Evolutionary conservation across 2,113 vertebrate species (phyloP).

Genomic region (Gracilinanus agilis): DNA sequence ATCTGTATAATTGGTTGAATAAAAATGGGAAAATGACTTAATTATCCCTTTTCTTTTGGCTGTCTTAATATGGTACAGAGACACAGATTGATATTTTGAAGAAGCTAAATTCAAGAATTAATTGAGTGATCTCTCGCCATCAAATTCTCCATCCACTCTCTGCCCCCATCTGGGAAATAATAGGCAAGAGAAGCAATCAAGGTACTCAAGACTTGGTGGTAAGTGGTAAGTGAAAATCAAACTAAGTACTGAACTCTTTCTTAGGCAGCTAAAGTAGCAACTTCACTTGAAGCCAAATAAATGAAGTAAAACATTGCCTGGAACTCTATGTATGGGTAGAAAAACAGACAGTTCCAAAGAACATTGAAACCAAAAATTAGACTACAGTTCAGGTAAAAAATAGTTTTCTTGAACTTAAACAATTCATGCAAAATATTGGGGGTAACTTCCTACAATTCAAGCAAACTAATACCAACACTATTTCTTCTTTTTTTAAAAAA

Average conservation of each 20-base stretch:
- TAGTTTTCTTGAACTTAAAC: conserved; percentile 48
- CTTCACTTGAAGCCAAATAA: conserved; percentile 32
- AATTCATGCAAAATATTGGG: conserved; percentile 19
- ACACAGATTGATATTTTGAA: conserved; percentile 31
- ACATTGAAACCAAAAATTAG: too few species aligned
- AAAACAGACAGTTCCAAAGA: too few species aligned
- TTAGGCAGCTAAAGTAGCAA: conserved; percentile 22
- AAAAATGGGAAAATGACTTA: too few species aligned
- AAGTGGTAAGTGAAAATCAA: conserved; percentile 16
- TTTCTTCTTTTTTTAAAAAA: background rate
- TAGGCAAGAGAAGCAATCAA: conserved; percentile 42
- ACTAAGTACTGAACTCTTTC: conserved; percentile 7
- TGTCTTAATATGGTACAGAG: background rate
- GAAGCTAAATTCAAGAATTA: background rate
- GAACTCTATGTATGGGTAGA: too few species aligned
- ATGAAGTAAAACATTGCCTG: background rate
- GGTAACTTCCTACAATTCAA: conserved; percentile 19
- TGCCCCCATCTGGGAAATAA: background rate
- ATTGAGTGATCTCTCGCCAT: background rate
- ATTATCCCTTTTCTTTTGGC: background rate
- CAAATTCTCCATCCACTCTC: background rate
- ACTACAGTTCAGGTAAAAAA: conserved; percentile 31
- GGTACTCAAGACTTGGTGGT: background rate
- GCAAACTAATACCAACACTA: background rate
- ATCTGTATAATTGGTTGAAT: too few species aligned